phyloP scores from a whole-genome alignment of 2,888 invertebrate species.

The Noctua janthina region DNA sequence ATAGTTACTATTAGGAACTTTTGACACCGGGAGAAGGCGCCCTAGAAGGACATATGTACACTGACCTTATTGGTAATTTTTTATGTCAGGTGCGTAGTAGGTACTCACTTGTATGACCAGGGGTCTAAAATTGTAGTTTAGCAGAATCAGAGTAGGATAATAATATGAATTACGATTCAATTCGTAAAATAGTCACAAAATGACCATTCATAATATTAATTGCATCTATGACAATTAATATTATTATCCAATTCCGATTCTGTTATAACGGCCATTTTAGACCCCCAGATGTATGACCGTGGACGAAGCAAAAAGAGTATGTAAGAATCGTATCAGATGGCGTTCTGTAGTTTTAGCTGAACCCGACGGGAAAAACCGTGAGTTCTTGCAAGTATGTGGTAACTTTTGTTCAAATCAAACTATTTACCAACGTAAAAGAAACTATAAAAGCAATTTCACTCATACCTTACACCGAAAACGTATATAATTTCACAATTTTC shows the following conservation, averaged over 20 bases:
- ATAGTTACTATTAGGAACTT: not conserved
- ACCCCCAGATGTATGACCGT: not conserved
- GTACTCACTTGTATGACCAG: not conserved
- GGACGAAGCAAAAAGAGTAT: not conserved
- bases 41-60: not conserved
- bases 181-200: no score
- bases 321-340: not conserved
- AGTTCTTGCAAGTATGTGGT: not conserved
- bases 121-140: no score
- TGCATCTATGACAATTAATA: no score
- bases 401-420: not conserved
- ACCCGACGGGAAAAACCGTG: not conserved
- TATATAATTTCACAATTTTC: conserved; percentile 7
- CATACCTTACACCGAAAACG: not conserved
- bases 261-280: not conserved
- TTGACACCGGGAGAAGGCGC: not conserved
- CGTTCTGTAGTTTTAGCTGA: not conserved
- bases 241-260: no score
- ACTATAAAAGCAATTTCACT: conserved; percentile 17
- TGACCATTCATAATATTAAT: no score
- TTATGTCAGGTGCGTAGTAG: not conserved
- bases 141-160: no score
- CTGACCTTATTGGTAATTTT: not conserved
- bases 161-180: no score
- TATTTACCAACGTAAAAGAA: conserved; percentile 5